These are phyloP conservation scores for Suricata suricatta DNA, from an alignment of 2,113 vertebrate species.

Conservation along the genomic window DNA sequence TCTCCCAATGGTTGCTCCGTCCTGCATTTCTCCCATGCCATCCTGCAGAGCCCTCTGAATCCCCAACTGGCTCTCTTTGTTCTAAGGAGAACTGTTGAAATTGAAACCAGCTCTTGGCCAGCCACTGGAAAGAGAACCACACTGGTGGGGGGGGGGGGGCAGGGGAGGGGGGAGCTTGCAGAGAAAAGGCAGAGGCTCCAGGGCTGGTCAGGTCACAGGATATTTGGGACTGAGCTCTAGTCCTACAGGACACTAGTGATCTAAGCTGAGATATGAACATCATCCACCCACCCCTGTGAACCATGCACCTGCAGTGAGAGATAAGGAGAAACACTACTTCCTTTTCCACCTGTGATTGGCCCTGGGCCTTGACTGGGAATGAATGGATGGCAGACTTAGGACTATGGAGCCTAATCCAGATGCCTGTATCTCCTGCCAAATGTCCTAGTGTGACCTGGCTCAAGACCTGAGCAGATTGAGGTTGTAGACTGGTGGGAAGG, in stretches of 20 bases:
- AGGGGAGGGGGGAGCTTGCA: background rate
- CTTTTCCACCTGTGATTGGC: background rate
- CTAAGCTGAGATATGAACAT: background rate
- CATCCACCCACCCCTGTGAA: rapidly evolving
- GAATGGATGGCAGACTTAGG: background rate
- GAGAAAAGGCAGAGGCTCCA: background rate
- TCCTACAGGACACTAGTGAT: background rate
- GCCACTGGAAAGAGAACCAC: background rate
- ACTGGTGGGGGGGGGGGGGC: no score
- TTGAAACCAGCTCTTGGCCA: background rate
- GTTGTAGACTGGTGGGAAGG: background rate
- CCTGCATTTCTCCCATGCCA: background rate
- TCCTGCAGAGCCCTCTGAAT: background rate
- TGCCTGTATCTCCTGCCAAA: background rate
- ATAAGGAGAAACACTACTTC: background rate
- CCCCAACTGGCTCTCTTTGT: background rate
- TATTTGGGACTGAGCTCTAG: background rate
- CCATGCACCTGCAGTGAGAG: background rate
- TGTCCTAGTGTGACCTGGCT: background rate
- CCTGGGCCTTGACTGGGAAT: no score
- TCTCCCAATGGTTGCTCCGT: no score
- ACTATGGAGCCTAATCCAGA: background rate
- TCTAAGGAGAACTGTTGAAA: background rate
- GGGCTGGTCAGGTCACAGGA: background rate
- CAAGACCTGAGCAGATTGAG: background rate